These are phyloP conservation scores for Polietes domitor DNA, from an alignment of 2,888 invertebrate genomes.

Conservation along the genomic window DNA sequence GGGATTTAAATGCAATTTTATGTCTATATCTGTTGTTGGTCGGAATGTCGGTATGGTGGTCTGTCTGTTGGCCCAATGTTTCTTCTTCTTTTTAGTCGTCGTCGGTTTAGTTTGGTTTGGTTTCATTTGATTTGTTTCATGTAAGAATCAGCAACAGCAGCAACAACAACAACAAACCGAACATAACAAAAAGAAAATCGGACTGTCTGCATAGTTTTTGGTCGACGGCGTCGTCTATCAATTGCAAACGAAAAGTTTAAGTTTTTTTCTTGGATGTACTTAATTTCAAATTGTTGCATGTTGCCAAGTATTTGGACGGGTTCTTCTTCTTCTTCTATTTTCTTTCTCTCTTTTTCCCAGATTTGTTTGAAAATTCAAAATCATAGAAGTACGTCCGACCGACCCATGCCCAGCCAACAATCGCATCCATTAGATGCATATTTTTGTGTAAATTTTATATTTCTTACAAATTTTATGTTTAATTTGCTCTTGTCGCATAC, in stretches of 20 bases:
- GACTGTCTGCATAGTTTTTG: constrained; percentile 64
- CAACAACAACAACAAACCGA: neutral
- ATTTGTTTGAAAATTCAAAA: constrained; percentile 4
- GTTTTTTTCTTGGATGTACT: constrained; percentile 51
- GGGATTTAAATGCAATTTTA: constrained; percentile 57
- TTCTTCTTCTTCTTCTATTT: constrained; percentile 20
- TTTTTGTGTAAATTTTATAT: no score
- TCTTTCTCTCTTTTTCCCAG: constrained; percentile 11
- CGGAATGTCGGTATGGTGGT: constrained; percentile 35
- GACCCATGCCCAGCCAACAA: neutral
- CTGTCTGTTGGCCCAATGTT: constrained; percentile 57
- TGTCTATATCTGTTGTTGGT: constrained; percentile 49
- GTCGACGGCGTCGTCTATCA: constrained; percentile 64
- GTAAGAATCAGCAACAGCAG: constrained; percentile 9
- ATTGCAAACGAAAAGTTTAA: constrained; percentile 57
- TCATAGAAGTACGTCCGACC: neutral
- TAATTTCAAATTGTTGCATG: constrained; percentile 64
- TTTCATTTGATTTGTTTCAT: constrained; percentile 10
- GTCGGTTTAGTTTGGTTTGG: constrained; percentile 4
- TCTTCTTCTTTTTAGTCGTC: constrained; percentile 30
- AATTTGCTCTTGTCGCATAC: no score
- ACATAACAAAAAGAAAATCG: constrained; percentile 32
- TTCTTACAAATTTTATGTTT: no score
- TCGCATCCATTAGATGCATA: no score
- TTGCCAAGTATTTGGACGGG: constrained; percentile 66